Evolutionary conservation across 2,797 vertebrate species (phyloP).

Genomic region (Mormyrus hasselquistii): DNA sequence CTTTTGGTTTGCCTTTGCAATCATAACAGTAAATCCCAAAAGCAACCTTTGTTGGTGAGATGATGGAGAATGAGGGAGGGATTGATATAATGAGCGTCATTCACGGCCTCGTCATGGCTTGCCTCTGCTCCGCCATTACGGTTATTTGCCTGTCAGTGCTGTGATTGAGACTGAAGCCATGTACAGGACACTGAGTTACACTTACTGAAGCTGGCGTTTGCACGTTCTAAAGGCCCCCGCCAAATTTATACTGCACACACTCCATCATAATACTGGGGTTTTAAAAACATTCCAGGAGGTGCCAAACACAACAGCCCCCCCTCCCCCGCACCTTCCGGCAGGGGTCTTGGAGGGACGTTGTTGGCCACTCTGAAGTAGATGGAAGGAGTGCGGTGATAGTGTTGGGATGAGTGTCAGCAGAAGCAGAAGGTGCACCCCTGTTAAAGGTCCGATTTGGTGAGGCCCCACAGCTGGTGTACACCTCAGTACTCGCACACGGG

Average conservation of each 20-base stretch:
- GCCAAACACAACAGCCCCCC: conserved; percentile 24
- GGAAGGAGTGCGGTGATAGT: background rate
- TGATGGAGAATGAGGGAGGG: background rate
- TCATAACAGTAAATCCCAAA: background rate
- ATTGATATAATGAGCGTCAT: background rate
- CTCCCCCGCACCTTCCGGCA: background rate
- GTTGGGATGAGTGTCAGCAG: background rate
- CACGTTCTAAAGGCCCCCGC: background rate
- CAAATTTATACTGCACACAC: background rate
- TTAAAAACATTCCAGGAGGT: conserved; percentile 18
- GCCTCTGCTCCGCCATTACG: background rate
- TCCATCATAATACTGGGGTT: background rate
- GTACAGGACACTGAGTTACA: background rate
- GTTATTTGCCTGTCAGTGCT: background rate
- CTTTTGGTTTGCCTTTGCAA: background rate
- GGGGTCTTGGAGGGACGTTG: conserved; percentile 17
- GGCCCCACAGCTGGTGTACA: background rate
- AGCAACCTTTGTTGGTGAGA: background rate
- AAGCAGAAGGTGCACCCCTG: background rate
- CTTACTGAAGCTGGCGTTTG: background rate
- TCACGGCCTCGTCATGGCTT: background rate
- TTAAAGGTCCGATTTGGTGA: background rate
- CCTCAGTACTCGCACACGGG: background rate
- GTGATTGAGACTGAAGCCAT: background rate
- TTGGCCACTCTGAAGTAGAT: conserved; percentile 26